A percentile compares a stretch with the other conserved stretches of the same genome.
These are phyloP conservation scores for Caenorhabditis tropicalis DNA, from an alignment of 1,140 invertebrate species.

Conservation along the genomic window DNA sequence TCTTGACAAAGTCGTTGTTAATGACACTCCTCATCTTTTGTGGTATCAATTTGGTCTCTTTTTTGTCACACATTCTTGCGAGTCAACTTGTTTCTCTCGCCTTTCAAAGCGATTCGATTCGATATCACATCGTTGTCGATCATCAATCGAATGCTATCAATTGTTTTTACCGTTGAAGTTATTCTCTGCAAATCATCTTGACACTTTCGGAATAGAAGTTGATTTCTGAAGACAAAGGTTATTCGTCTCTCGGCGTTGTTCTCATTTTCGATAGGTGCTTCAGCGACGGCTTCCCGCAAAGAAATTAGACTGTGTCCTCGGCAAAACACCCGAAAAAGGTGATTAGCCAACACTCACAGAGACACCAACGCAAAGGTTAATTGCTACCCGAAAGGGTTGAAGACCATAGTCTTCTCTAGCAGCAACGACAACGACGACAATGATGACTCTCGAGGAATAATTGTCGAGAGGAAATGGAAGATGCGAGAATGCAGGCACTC, in stretches of 20 bases:
- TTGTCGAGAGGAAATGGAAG: slow-evolving; percentile 14
- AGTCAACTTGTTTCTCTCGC: not conserved
- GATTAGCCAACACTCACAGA: not conserved
- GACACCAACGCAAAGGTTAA: slow-evolving; percentile 15
- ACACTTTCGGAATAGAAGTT: not conserved
- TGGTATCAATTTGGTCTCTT: not conserved
- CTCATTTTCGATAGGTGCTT: not conserved
- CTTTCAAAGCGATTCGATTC: not conserved
- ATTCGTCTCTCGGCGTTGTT: too few relatives aligned
- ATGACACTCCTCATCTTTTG: not conserved
- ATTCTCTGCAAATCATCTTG: slow-evolving; percentile 3
- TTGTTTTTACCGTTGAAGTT: not conserved
- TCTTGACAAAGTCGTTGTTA: not conserved
- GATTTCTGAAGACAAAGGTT: not conserved
- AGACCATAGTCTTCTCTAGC: slow-evolving; percentile 14
- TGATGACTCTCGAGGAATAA: slow-evolving; percentile 26
- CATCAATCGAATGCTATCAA: not conserved
- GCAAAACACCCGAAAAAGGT: slow-evolving; percentile 13
- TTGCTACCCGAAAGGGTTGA: not conserved
- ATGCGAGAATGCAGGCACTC: not conserved
- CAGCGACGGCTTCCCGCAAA: not conserved
- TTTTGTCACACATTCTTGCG: not conserved
- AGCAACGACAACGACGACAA: not conserved
- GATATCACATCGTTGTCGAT: not conserved
- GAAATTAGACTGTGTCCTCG: not conserved